These are phyloP conservation scores for Ophthalmolycus amberensis DNA, from an alignment of 2,113 vertebrate species.

Conservation along the genomic window DNA sequence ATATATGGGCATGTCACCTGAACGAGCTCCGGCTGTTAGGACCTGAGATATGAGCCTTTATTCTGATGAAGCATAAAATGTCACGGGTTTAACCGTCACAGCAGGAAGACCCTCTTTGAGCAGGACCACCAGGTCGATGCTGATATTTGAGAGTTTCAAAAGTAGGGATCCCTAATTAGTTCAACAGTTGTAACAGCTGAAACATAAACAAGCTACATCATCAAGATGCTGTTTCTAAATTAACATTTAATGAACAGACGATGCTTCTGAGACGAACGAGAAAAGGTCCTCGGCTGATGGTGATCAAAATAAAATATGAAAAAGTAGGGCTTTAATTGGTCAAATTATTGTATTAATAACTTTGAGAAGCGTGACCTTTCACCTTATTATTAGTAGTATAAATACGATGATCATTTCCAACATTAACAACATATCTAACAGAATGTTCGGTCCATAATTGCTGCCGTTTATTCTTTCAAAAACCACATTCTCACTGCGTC, in stretches of 20 bases:
- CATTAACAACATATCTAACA: too few species aligned
- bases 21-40: constrained; percentile 42
- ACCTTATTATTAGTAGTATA: too few species aligned
- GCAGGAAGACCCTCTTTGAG: background rate
- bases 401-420: too few species aligned
- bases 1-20: constrained; percentile 56
- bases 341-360: too few species aligned
- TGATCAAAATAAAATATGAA: too few species aligned
- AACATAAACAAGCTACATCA: background rate
- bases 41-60: constrained; percentile 43
- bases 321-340: too few species aligned
- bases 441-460: too few species aligned
- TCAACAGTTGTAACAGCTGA: background rate
- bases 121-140: background rate
- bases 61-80: constrained; percentile 12
- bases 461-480: too few species aligned
- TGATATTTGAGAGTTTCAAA: background rate
- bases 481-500: too few species aligned
- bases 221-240: background rate
- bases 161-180: background rate
- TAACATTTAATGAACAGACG: background rate
- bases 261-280: too few species aligned
- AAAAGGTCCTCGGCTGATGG: too few species aligned
- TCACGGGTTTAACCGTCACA: background rate
- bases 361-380: too few species aligned